Evolutionary conservation across 2,797 vertebrate species (phyloP), one percentile per base, ranked within the genome.

Genomic region (Periparus ater): DNA sequence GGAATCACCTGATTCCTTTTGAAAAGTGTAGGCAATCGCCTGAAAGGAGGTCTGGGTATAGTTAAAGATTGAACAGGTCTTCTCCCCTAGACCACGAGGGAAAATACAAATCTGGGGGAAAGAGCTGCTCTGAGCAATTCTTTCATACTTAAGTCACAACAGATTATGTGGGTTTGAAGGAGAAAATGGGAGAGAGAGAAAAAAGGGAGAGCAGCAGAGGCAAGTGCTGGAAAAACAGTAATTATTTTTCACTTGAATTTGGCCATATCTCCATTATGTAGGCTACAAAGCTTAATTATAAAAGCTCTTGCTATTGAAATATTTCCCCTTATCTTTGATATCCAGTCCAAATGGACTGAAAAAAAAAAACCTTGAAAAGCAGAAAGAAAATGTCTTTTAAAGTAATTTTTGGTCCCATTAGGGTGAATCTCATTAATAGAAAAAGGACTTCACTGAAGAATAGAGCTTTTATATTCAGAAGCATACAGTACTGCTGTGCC

Each of bases 241-340:
- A 97, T 96, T 96, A 96, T 96, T 96, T 96, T 95, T 93, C 81
- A 72, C 80, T 95, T 85, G 87, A 95, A 91, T 97, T 96, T 93
- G 57, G 77, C 62, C 89, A 66, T 90, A 95, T 92, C 75, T 95
- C 95, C 68, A 94, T 95, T 95, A 95, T 78, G 72, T 80, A 83
- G 54, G 30, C 83, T 91, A 95, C 90, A 95, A 95, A 96, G 86
- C 91, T 88, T 96, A 96, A 96, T 96, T 95, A 95, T 88, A 91
- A 94, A 94, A 93, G 45, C 84, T 75, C 60, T 82, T 95, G 47
- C 86, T 95, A 95, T 91, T 95, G 83, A 97, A 96, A 95, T 93
- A 96, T 96, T 95, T 92, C 47, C 44, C 78, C 91, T 96, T 94
- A 96, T 96, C 96, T 96, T 95, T 94, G 94, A 95, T 95, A 95